A percentile compares a stretch with the other conserved stretches of the same genome.
Evolutionary conservation across 2,888 invertebrate genomes (phyloP).

Genomic region (Xanthia togata): DNA sequence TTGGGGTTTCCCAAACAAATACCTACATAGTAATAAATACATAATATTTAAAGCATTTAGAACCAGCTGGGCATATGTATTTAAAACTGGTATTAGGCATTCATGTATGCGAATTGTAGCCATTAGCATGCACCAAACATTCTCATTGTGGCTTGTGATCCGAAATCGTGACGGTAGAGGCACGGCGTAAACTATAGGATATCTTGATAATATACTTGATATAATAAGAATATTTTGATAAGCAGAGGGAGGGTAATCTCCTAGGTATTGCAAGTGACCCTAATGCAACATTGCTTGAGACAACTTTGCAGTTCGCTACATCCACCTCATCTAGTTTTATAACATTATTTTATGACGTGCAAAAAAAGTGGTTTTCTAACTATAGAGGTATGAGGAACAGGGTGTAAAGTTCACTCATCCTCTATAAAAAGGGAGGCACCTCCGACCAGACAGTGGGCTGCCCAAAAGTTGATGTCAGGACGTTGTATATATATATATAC

Average conservation of each 20-base stretch:
- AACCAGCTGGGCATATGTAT: slow-evolving; percentile 71
- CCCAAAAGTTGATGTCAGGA: no score
- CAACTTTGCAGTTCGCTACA: not conserved
- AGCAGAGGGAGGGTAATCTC: not conserved
- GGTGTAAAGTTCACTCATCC: no score
- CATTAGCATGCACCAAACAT: slow-evolving; percentile 84
- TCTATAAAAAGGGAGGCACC: no score
- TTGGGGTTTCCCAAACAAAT: slow-evolving; percentile 65
- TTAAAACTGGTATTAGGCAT: slow-evolving; percentile 77
- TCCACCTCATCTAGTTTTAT: not conserved
- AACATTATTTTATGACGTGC: not conserved
- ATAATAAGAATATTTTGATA: not conserved
- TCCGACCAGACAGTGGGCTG: no score
- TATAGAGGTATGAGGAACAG: no score
- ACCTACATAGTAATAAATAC: slow-evolving; percentile 60
- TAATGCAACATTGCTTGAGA: not conserved
- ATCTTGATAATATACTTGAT: slow-evolving; percentile 20
- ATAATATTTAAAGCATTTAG: slow-evolving; percentile 65
- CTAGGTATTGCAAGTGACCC: no score
- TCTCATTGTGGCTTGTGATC: slow-evolving; percentile 84
- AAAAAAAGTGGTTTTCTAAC: no score
- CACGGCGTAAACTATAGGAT: slow-evolving; percentile 68
- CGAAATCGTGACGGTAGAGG: slow-evolving; percentile 82
- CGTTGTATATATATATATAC: no score
- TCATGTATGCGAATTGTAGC: slow-evolving; percentile 82